These are phyloP conservation scores for Trididemnum miniatum DNA, from an alignment of 23 tunicate species.

Conservation along the genomic window DNA sequence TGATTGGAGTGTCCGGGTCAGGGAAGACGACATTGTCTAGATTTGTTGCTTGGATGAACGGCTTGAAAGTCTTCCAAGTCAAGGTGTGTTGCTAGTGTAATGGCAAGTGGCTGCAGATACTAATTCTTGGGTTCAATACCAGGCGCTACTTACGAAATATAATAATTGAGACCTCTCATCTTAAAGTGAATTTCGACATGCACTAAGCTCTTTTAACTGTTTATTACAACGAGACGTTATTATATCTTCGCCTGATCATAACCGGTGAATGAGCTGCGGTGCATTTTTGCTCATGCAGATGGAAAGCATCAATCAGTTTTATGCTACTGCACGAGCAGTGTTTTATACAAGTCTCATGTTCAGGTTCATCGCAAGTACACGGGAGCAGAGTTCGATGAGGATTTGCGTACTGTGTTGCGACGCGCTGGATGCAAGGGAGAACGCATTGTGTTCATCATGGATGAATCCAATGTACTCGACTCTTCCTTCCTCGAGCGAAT, in stretches of 20 bases:
- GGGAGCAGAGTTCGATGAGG: conserved; percentile 94
- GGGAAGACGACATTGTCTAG: conserved; percentile 96
- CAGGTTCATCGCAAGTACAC: conserved; percentile 98
- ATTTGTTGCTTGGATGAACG: conserved; percentile 99
- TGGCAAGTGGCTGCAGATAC: no score
- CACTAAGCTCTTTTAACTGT: no score
- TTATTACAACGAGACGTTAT: no score
- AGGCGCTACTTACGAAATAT: no score
- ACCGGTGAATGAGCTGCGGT: no score
- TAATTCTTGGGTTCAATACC: no score
- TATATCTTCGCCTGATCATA: no score
- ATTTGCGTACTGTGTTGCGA: conserved; percentile 85
- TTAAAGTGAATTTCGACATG: no score
- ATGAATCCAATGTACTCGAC: conserved; percentile 97
- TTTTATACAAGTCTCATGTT: background rate
- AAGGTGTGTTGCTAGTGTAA: conserved; percentile 78
- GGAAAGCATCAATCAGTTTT: no score
- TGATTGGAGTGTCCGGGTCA: conserved; percentile 98
- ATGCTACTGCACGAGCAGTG: no score
- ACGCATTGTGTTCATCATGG: conserved; percentile 97
- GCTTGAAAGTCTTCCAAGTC: conserved; percentile 88
- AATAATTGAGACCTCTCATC: no score
- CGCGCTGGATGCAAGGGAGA: conserved; percentile 99
- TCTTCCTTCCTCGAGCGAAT: conserved; percentile 94
- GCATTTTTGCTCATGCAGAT: no score